Conservation (phyloP, 2,888 invertebrate genomes). For the Lottia gigantea region DNA sequence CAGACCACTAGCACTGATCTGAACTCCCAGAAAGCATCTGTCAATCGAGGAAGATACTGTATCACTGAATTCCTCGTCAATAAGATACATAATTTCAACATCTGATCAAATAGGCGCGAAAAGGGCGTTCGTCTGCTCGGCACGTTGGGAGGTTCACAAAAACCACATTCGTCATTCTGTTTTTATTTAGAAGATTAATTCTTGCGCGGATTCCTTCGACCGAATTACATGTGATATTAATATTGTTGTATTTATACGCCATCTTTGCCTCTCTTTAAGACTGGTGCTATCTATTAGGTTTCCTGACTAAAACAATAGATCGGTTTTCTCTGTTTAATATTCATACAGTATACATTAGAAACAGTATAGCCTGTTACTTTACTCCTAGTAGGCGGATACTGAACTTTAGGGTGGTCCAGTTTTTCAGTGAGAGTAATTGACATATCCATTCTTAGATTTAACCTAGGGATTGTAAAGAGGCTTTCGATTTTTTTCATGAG, state of each 20-base stretch:
- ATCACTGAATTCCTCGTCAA: slow-evolving; percentile 3
- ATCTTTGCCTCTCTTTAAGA: not conserved
- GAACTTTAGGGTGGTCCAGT: no score
- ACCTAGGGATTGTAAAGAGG: no score
- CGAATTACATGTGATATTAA: not conserved
- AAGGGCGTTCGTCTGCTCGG: slow-evolving; percentile 2
- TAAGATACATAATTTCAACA: slow-evolving; percentile 5
- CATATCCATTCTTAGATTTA: no score
- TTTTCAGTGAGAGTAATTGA: no score
- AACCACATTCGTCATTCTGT: not conserved
- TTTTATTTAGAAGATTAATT: slow-evolving; percentile 7
- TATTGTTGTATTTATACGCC: slow-evolving; percentile 8
- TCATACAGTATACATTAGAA: no score
- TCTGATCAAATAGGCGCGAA: slow-evolving; percentile 8
- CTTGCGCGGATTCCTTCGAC: slow-evolving; percentile 2
- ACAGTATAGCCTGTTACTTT: no score
- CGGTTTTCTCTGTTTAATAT: not conserved
- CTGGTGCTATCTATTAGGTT: not conserved
- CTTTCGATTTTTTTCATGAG: no score
- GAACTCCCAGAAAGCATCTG: slow-evolving; percentile 1
- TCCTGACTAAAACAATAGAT: not conserved
- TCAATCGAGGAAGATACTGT: not conserved
- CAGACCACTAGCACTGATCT: not conserved
- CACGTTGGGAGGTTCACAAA: slow-evolving; percentile 7
- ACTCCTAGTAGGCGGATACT: no score